Evolutionary conservation across 2,113 vertebrate genomes (phyloP).

Genomic region (Neotragus moschatus): DNA sequence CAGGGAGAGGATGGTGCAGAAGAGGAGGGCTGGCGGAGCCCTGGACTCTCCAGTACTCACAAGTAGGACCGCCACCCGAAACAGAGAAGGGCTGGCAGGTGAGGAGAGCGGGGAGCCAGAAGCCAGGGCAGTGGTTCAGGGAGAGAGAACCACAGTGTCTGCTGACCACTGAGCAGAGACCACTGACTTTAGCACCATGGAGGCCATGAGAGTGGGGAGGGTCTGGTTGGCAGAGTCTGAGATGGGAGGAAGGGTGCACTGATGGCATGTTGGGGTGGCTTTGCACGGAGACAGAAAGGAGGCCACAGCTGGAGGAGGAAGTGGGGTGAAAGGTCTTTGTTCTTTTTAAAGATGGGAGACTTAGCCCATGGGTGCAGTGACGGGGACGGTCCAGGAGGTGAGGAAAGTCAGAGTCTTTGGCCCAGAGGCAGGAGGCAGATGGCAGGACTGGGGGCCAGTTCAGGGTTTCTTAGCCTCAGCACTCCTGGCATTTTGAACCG

Average conservation of each 20-base stretch:
- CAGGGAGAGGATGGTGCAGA: background rate
- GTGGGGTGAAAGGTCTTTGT: background rate
- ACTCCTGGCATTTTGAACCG: too few species aligned
- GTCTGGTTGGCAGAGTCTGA: background rate
- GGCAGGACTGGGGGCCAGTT: background rate
- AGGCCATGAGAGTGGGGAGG: background rate
- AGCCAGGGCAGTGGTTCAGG: background rate
- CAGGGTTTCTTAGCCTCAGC: background rate
- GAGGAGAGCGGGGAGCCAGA: background rate
- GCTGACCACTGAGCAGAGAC: background rate
- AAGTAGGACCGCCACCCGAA: background rate
- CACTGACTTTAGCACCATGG: fast-evolving
- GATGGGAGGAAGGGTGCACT: too few species aligned
- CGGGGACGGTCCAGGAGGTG: background rate
- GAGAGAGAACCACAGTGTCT: background rate
- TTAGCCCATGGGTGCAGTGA: background rate
- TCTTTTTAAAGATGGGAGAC: background rate
- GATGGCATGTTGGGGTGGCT: background rate
- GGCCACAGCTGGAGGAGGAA: background rate
- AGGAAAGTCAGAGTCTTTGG: background rate
- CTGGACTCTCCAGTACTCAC: too few species aligned
- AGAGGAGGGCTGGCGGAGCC: background rate
- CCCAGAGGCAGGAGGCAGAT: background rate
- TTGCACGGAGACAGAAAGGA: background rate
- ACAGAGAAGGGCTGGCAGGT: background rate